Evolutionary conservation across 1,140 invertebrate genomes (phyloP), one percentile per base, ranked within the genome.

Genomic region (Heliconius himera): DNA sequence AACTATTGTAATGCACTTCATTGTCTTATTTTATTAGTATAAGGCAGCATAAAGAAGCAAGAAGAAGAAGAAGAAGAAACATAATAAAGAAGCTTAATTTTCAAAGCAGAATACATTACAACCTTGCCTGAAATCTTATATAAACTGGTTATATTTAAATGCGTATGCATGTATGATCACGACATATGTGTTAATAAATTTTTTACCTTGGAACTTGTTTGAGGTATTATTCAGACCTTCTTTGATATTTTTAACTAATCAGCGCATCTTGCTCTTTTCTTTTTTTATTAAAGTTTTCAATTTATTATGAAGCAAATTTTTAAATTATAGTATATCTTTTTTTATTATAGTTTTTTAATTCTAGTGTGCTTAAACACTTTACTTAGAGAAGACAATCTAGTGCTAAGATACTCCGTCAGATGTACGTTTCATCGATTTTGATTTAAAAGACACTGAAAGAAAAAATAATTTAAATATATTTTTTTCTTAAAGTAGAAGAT

Each of bases 101-200:
- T 66, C 9, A n/a, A 71, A 38, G 33, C 70, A 70, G 70, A 2
- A 36, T 29, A 13, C 22, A 29, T 66, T 66, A 38, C 70, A 4
- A 38, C 33, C 33, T n/a, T 71, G 36, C 18, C 29, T 38, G 70
- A 71, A n/a, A 71, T 71, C n/a, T 38, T 71, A 20, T 26, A 38
- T 22, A n/a, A 8, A 26, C 18, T 20, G 29, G 0, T 38, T 71
- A 71, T 38, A 29, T 60, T 71, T 38, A 33, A 71, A 46, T 60
- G 33, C 41, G 18, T 51, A 51, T 20, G 18, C 20, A 51, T 46
- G 41, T 26, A 76, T 70, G 76, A 78, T 73, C 76, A 81, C 72
- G 72, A 81, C 76, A 75, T 70, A 81, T 72, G 76, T 81, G 80
- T 73, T 81, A 81, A 81, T 81, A 75, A 49, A 60, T 41, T 20